phyloP scores from a whole-genome alignment of 1,140 invertebrate genomes.

The Drosophila sturtevanti region DNA sequence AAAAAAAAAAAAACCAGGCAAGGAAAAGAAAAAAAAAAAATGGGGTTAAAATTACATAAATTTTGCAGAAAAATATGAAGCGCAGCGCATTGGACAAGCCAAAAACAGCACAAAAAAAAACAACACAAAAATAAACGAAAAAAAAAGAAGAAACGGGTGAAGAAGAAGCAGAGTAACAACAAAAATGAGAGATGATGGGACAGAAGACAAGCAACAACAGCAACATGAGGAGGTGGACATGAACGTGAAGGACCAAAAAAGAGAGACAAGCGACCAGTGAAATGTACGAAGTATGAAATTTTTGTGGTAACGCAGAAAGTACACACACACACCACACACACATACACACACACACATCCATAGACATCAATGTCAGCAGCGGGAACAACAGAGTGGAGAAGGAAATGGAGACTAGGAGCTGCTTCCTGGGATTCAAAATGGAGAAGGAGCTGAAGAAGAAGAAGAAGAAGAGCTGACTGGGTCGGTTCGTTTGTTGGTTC shows the following conservation, averaged over 20 bases:
- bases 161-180: background rate
- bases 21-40: conserved; percentile 39
- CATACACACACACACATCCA: conserved; percentile 15
- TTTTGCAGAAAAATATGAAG: conserved; percentile 75
- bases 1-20: conserved; percentile 29
- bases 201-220: conserved; percentile 31
- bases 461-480: background rate
- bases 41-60: conserved; percentile 74
- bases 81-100: conserved; percentile 33
- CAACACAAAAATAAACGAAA: conserved; percentile 20
- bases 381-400: conserved; percentile 44
- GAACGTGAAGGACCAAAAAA: conserved; percentile 34
- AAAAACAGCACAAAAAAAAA: conserved; percentile 25
- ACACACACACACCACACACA: conserved; percentile 19
- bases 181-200: conserved; percentile 5
- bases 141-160: background rate
- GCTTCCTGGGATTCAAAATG: conserved; percentile 7
- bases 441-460: background rate
- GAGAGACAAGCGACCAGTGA: conserved; percentile 36
- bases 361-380: conserved; percentile 75
- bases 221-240: conserved; percentile 31
- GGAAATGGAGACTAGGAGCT: conserved; percentile 48
- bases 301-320: conserved; percentile 60
- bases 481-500: background rate
- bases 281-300: conserved; percentile 73